These are phyloP conservation scores for Collichthys lucidus DNA, from an alignment of 2,113 vertebrate genomes.

Conservation along the genomic window DNA sequence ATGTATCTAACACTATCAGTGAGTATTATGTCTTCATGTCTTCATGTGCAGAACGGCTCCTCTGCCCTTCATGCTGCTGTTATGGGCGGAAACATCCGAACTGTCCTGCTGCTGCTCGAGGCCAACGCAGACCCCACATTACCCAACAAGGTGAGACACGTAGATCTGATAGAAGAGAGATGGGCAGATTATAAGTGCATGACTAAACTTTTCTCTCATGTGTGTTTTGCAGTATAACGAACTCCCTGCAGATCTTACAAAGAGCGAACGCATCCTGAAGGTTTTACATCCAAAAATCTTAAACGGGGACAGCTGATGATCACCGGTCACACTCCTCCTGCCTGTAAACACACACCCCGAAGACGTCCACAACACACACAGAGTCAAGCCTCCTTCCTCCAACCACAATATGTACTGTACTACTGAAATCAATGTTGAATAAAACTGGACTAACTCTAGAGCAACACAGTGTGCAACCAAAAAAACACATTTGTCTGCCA, in stretches of 20 bases:
- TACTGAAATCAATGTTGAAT: conserved; percentile 49
- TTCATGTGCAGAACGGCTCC: conserved; percentile 89
- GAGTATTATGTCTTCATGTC: background rate
- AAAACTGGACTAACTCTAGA: conserved; percentile 48
- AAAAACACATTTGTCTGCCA: conserved; percentile 42
- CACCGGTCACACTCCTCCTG: background rate
- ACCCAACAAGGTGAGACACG: conserved; percentile 87
- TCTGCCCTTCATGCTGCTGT: conserved; percentile 95
- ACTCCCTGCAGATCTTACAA: conserved; percentile 91
- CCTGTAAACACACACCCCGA: conserved; percentile 28
- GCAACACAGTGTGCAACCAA: conserved; percentile 42
- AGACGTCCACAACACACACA: conserved; percentile 14
- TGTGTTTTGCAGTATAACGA: conserved; percentile 88
- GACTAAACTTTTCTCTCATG: background rate
- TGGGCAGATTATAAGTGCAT: background rate
- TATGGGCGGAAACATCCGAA: conserved; percentile 87
- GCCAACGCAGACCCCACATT: conserved; percentile 91
- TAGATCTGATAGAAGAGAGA: background rate
- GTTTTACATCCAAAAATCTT: conserved; percentile 84
- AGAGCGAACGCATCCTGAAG: conserved; percentile 90
- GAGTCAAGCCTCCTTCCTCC: conserved; percentile 27
- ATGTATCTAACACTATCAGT: background rate
- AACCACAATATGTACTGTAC: conserved; percentile 34
- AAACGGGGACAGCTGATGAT: conserved; percentile 86
- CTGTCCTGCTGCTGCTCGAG: conserved; percentile 89